A percentile compares a stretch with the other conserved stretches of the same genome.
Conservation (phyloP, 1,140 invertebrate species). For the Temnothorax curvispinosus region DNA sequence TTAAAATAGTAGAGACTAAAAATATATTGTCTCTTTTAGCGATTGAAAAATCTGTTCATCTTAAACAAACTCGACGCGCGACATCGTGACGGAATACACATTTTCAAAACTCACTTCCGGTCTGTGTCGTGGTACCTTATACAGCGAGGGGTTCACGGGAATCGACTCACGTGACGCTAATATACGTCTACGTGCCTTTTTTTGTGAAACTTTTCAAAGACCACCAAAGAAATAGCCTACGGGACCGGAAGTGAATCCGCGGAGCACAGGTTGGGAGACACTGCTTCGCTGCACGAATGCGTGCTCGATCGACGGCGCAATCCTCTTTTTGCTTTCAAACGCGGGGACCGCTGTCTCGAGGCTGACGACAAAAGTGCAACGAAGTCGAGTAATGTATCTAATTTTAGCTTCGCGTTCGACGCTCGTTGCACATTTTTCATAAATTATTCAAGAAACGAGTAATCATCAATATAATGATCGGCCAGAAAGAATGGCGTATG, state of each 20-base stretch:
- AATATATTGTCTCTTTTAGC: background rate
- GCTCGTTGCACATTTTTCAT: slow-evolving; percentile 15
- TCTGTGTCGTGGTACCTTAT: background rate
- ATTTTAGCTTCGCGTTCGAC: slow-evolving; percentile 41
- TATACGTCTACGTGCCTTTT: slow-evolving; percentile 37
- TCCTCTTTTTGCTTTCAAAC: slow-evolving; percentile 36
- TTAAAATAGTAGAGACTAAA: background rate
- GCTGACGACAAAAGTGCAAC: slow-evolving; percentile 46
- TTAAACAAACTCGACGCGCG: slow-evolving; percentile 14
- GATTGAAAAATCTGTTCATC: slow-evolving; percentile 16
- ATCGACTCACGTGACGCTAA: slow-evolving; percentile 40
- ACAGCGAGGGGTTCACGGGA: background rate
- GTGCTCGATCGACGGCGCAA: slow-evolving; percentile 37
- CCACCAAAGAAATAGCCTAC: slow-evolving; percentile 13
- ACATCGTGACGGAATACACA: background rate
- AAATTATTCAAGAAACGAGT: slow-evolving; percentile 43
- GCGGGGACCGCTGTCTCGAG: slow-evolving; percentile 23
- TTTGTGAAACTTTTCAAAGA: slow-evolving; percentile 42
- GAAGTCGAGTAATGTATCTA: slow-evolving; percentile 16
- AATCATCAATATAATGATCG: slow-evolving; percentile 12
- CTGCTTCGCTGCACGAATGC: slow-evolving; percentile 40
- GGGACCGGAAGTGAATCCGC: slow-evolving; percentile 49
- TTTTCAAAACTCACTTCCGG: slow-evolving; percentile 41
- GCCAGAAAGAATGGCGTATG: background rate
- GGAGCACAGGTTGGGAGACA: slow-evolving; percentile 33